Evolutionary conservation across 2,797 vertebrate genomes (phyloP), one percentile per base, ranked within the genome.

Genomic region (Microcaecilia unicolor): DNA sequence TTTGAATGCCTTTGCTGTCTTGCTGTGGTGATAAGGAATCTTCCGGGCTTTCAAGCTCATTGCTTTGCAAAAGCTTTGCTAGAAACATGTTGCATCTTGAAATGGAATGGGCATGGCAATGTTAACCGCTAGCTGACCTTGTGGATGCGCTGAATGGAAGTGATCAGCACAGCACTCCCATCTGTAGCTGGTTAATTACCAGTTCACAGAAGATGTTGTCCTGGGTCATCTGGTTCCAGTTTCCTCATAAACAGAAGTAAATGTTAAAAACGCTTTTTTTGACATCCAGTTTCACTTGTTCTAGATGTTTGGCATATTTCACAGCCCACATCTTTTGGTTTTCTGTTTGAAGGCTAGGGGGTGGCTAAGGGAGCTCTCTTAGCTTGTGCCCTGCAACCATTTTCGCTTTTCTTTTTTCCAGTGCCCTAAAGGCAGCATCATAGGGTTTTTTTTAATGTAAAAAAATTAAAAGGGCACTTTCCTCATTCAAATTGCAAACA

Each of bases 201-300:
- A 37, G 28, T 69, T 63, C 62, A 27, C 54, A 57, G 65, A 52
- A 17, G 18, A 35, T 14, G 24, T 32, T 42, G 58, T 34, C 47
- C 23, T 42, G 28, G 51, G 37, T 70, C 68, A 67, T 73, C 64
- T 78, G 72, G 48, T 78, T 78, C 63, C 67, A 62, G 49, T 81
- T 84, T 74, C 51, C 31, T 58, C 65, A 46, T 54, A 25, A 73
- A 62, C 60, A 73, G 69, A 51, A 64, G 67, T 74, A 70, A 54
- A 69, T 48, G 59, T 69, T 55, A 60, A 68, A 63, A 70, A 70
- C 36, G n/a, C 51, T 43, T 44, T 48, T 16, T 64, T 61, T 52
- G 61, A 49, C 61, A 64, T 68, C 53, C 59, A 66, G 24, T 76
- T 81, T 77, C 62, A 73, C 60, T 78, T 78, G 68, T 55, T 60